Base-by-base conservation (phyloP, 1,140 invertebrate genomes). In the Saccostrea cuccullata region DNA sequence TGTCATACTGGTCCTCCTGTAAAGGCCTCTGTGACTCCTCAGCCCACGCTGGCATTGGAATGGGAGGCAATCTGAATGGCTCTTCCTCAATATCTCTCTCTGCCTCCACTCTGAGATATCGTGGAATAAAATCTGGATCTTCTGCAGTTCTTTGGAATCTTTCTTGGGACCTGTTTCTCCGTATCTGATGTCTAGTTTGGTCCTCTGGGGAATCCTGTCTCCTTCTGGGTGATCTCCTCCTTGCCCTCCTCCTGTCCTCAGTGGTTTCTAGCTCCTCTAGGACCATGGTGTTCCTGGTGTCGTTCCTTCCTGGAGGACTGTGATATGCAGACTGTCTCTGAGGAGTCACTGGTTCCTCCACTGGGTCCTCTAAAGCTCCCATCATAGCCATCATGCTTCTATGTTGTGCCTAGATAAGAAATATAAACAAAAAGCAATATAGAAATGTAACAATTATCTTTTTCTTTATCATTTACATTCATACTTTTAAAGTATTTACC, bases 381-480 rank as follows among this genome's bases (percentile, higher is more conserved):
- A 94, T 92, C 94, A 94, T 93, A 13, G 93, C 93, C 85, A 93
- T 90, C 84, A 94, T 90, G 87, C 93, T 93, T 60, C 88, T 90
- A 73, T 94, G 93, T 85, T 94, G 94, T 60, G 92, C 92, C 94
- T 94, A 85, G n/a, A 12, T 84, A 82, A 30, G 36, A 8, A 36
- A 9, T 23, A 17, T 30, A 30, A 30, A 36, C 5, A 82, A 47
- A 82, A 82, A 5, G 12, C 2, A 36, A 15, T 3, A 30, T 13
- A 82, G 17, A 82, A 23, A 55, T 23, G 9, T 23, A n/a, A 12
- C 20, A 23, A 26, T 55, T 55, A 55, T 15, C 47, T 55, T 84
- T 2, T 6, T 36, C 73, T 82, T 36, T 9, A 30, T 1, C 15
- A 26, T 36, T 5, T 47, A 47, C 47, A 47, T 47, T 5, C 9